Evolutionary conservation across 2,888 invertebrate genomes (phyloP), one percentile per base, ranked within the genome.

Genomic region (Oscheius onirici): DNA sequence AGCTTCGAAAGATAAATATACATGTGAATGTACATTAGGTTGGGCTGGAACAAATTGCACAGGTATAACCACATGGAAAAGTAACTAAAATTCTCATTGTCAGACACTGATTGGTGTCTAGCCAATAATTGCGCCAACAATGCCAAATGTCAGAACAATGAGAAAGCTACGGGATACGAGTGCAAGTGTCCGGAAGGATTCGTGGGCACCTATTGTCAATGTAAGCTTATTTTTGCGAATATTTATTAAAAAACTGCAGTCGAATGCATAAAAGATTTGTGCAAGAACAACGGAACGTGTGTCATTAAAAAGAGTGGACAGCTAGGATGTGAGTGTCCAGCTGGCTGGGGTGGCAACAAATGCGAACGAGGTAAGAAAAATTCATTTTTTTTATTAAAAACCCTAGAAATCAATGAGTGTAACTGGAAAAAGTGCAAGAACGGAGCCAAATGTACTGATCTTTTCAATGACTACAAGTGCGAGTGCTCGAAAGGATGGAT

Each of bases 321-420:
- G 20, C n/a, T 79, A 3, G 77, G 63, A 13, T 81, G 81, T 65
- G 73, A 76, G 61, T 81, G 81, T 63, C 70, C 71, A 10, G 46
- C 73, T n/a, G 81, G 81, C 17, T 72, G 74, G 17, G 72, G 70
- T 46, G 79, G 81, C 20, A 51, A 49, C 41, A 65, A 67, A 17
- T 79, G 79, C 61, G 76, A 78, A 54, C 22, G 75, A 63, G 79
- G 79, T 79, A 34, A 11, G 55, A 17, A 40, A 68, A 17, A 43
- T 63, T 61, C 1, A 40, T 66, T 28, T 13, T 26, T 28, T 11
- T 43, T 58, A 2, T 60, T 73, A 2, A 81, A n/a, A n/a, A n/a
- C n/a, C n/a, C n/a, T n/a, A n/a, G 81, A 79, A 68, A 73, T 81
- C n/a, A 79, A 81, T 52, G 81, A 81, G 60, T 81, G 81, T 54